Percentiles rank a stretch among this genome's conserved stretches.
Conservation (phyloP, 2,797 vertebrate species). For the Aulostomus chinensis region DNA sequence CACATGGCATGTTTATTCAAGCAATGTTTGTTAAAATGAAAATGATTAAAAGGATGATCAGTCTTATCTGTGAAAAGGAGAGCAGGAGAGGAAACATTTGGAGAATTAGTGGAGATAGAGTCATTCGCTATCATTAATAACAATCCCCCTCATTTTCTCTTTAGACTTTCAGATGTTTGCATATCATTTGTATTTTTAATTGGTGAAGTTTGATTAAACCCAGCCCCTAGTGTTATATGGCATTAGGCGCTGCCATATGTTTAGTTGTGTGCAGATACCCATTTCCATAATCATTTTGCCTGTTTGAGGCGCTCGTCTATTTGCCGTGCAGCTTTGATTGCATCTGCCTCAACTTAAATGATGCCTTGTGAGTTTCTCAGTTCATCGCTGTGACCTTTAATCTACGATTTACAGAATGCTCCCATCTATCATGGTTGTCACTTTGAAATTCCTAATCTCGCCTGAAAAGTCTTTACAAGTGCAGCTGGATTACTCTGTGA, state of each 20-base stretch:
- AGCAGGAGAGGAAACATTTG: conserved; percentile 58
- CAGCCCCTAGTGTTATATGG: conserved; percentile 82
- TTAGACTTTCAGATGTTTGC: conserved; percentile 81
- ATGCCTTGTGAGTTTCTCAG: conserved; percentile 72
- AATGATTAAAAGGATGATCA: conserved; percentile 42
- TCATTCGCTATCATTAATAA: conserved; percentile 76
- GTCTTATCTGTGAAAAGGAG: conserved; percentile 62
- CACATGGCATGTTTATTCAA: conserved; percentile 48
- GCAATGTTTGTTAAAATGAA: conserved; percentile 20
- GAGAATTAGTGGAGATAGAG: conserved; percentile 68
- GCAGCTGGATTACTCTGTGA: conserved; percentile 80
- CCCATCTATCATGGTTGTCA: conserved; percentile 85
- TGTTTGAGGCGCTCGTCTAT: conserved; percentile 68
- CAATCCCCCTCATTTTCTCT: conserved; percentile 76
- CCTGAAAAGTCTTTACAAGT: conserved; percentile 86
- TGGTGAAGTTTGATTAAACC: conserved; percentile 85
- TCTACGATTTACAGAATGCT: conserved; percentile 81
- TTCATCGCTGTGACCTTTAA: conserved; percentile 83
- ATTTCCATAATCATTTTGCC: conserved; percentile 82
- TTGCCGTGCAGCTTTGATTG: conserved; percentile 71
- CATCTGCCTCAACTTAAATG: conserved; percentile 80
- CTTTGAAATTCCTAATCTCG: conserved; percentile 84
- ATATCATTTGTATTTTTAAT: conserved; percentile 85
- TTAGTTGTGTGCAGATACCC: conserved; percentile 71
- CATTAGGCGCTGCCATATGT: conserved; percentile 83